These are phyloP conservation scores for Emberiza fucata DNA, from an alignment of 2,113 vertebrate species.

Conservation along the genomic window DNA sequence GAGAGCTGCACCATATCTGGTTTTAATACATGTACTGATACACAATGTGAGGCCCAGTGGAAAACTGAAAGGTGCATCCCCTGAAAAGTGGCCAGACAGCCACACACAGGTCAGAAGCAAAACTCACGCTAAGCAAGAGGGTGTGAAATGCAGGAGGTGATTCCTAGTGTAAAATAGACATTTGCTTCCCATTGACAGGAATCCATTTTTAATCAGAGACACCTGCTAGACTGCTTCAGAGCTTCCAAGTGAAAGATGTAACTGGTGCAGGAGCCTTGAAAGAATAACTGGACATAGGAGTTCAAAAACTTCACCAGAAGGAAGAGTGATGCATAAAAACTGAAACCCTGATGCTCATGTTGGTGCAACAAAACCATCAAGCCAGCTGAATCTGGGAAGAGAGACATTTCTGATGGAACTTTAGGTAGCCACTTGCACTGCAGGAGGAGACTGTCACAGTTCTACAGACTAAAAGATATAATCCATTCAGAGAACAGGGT, in stretches of 20 bases:
- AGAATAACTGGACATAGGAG: not conserved
- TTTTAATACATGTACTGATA: not conserved
- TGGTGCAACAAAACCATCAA: not conserved
- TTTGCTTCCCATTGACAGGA: not conserved
- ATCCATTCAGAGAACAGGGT: not conserved
- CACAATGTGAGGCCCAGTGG: not conserved
- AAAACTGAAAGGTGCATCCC: not conserved
- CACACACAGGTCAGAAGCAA: not conserved
- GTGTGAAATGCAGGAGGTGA: not conserved
- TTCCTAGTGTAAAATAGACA: not conserved
- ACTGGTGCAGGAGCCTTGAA: not conserved
- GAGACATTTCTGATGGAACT: not conserved
- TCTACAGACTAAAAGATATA: not conserved
- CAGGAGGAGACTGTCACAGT: not conserved
- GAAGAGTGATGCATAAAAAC: not conserved
- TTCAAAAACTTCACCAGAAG: not conserved
- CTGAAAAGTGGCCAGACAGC: not conserved
- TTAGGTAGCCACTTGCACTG: not conserved
- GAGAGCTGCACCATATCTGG: not conserved
- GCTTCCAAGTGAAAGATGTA: not conserved
- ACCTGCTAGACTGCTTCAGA: not conserved
- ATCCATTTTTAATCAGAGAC: not conserved
- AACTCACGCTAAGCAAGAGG: not conserved
- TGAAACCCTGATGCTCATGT: not conserved
- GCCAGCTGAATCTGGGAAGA: not conserved